These are phyloP conservation scores for Cantharis flavilabris DNA, from an alignment of 2,888 invertebrate genomes.

Conservation along the genomic window DNA sequence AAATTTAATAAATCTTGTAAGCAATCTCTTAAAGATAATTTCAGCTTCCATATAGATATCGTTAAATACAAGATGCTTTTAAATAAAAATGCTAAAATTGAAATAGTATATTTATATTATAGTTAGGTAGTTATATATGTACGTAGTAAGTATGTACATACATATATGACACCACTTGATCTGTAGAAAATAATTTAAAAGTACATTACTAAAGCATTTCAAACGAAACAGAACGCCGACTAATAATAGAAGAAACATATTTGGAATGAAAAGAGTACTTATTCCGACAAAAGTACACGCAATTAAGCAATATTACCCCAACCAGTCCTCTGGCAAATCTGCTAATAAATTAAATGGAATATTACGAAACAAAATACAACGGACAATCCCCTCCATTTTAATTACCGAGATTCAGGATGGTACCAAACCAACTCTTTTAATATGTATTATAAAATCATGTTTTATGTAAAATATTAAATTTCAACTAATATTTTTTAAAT, in stretches of 20 bases:
- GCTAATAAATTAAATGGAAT: conserved; percentile 22
- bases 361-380: conserved; percentile 16
- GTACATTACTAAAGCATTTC: conserved; percentile 37
- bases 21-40: background rate
- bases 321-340: conserved; percentile 17
- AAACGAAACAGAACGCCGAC: conserved; percentile 31
- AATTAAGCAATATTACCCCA: conserved; percentile 29
- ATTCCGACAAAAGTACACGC: conserved; percentile 27
- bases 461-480: background rate
- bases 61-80: background rate
- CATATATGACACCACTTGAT: conserved; percentile 31
- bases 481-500: no score
- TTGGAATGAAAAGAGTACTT: conserved; percentile 27
- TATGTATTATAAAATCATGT: conserved; percentile 4
- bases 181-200: conserved; percentile 32
- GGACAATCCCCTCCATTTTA: conserved; percentile 13
- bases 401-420: conserved; percentile 16
- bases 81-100: conserved; percentile 14
- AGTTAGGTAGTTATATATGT: background rate
- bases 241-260: conserved; percentile 21
- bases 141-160: conserved; percentile 24
- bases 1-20: background rate
- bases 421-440: conserved; percentile 4
- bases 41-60: background rate
- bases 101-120: conserved; percentile 27